Base-by-base conservation (phyloP, 2,797 vertebrate species). In the Apogon talboti region DNA sequence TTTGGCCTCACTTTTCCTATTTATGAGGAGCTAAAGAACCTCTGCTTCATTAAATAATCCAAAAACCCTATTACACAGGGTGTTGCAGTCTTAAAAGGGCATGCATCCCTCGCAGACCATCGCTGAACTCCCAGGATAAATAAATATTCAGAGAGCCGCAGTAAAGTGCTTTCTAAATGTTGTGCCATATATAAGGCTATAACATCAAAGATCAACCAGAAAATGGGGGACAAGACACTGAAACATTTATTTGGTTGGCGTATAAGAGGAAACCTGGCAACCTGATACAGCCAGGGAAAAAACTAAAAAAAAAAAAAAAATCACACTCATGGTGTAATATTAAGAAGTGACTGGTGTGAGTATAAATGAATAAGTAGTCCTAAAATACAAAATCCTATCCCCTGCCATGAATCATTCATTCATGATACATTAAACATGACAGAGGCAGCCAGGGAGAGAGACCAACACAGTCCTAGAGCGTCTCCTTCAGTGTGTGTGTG, bases 371-470 rank as follows among this genome's bases (percentile, higher is more conserved):
- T 89, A 87, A 88, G 83, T 48, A 87, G 78, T 75, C 75, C 68
- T 87, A 90, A 91, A 89, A 88, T 89, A 88, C 71, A 68, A 80
- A 88, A 81, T 79, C 83, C 74, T 82, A 81, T 85, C 86, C 81
- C 78, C 74, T 78, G 65, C 78, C 84, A 94, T 94, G 85, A 93
- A 94, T 93, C 91, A 92, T 94, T 93, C 87, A 94, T 93, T 88
- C 80, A 89, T 91, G 82, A 89, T 89, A 83, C 89, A 94, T 94
- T 92, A 94, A 93, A 92, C 88, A 94, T 93, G 91, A 92, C 87
- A 84, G 81, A 75, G 78, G 76, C 76, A 84, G 83, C 81, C 66
- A 74, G 66, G 74, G 69, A 82, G 71, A 70, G 68, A 73, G 58
- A 47, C 66, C 51, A 56, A 16, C 63, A 50, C 58, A 18, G 72